phyloP scores from a whole-genome alignment of 2,113 vertebrate genomes.

The Heterotilapia buettikoferi region DNA sequence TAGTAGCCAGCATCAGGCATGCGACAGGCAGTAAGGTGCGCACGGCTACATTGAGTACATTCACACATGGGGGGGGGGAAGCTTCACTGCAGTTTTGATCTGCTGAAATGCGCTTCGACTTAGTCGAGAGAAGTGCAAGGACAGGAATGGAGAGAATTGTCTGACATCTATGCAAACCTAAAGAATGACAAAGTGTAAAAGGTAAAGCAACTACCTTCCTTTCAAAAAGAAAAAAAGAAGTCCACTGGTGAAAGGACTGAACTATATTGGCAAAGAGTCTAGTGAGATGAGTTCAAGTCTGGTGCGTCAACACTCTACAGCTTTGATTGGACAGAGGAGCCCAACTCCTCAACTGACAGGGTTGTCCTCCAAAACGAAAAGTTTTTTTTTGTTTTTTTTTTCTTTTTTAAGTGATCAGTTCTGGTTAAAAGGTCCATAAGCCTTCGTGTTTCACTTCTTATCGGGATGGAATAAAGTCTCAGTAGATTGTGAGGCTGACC shows the following conservation, averaged over 20 bases:
- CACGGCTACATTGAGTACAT: constrained; percentile 54
- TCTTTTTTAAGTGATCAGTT: not conserved
- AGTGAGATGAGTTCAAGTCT: constrained; percentile 7
- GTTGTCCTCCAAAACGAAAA: not conserved
- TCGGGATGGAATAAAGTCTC: constrained; percentile 26
- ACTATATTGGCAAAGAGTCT: not conserved
- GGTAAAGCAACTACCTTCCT: constrained; percentile 40
- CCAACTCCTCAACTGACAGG: not conserved
- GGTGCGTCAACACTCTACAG: not conserved
- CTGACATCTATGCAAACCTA: constrained; percentile 6
- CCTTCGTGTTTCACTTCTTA: not conserved
- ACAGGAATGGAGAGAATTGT: constrained; percentile 3
- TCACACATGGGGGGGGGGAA: constrained; percentile 28
- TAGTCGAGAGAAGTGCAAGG: constrained; percentile 51
- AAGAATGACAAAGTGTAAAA: constrained; percentile 31
- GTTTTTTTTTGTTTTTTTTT: not conserved
- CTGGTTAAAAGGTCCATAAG: constrained; percentile 20
- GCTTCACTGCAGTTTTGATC: constrained; percentile 1
- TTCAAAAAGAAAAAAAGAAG: not conserved
- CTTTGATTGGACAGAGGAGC: not conserved
- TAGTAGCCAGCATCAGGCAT: constrained; percentile 78
- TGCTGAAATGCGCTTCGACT: constrained; percentile 6
- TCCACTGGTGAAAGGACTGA: not conserved
- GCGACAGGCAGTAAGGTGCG: constrained; percentile 75
- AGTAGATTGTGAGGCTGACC: constrained; percentile 95